phyloP scores from a whole-genome alignment of 2,888 invertebrate species.

The Drosophila pseudotalamancana region DNA sequence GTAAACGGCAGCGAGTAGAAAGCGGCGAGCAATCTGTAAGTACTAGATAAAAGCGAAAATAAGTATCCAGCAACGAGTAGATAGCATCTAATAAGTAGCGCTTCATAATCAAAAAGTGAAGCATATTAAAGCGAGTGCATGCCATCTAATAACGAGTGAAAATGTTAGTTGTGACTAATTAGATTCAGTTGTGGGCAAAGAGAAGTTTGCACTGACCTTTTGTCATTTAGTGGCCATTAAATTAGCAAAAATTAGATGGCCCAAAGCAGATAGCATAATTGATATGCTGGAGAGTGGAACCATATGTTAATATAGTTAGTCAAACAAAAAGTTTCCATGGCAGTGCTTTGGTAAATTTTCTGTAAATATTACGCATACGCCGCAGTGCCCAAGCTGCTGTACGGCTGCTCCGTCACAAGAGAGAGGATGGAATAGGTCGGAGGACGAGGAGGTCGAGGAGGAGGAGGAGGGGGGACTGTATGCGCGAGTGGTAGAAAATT shows the following conservation, averaged over 20 bases:
- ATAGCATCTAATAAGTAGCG: too few relatives aligned
- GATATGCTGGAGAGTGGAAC: background rate
- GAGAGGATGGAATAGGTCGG: background rate
- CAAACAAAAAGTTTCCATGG: constrained; percentile 6
- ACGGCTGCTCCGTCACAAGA: background rate
- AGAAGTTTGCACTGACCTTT: background rate
- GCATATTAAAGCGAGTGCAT: background rate
- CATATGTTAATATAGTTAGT: constrained; percentile 3
- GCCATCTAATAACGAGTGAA: background rate
- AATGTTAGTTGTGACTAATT: background rate
- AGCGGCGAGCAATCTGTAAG: too few relatives aligned
- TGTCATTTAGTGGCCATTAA: background rate
- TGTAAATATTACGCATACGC: constrained; percentile 39
- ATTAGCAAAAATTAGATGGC: background rate
- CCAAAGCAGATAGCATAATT: constrained; percentile 3
- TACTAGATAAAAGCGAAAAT: too few relatives aligned
- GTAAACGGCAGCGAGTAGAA: too few relatives aligned
- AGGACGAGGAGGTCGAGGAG: background rate
- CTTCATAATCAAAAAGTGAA: too few relatives aligned
- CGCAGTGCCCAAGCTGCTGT: constrained; percentile 23
- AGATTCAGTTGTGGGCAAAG: too few relatives aligned
- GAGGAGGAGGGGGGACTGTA: background rate
- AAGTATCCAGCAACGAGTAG: too few relatives aligned
- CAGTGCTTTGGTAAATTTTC: constrained; percentile 11
- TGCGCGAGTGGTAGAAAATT: constrained; percentile 5